Evolutionary conservation across 2,113 vertebrate species (phyloP), one percentile per base, ranked within the genome.

Genomic region (Butorides virescens): DNA sequence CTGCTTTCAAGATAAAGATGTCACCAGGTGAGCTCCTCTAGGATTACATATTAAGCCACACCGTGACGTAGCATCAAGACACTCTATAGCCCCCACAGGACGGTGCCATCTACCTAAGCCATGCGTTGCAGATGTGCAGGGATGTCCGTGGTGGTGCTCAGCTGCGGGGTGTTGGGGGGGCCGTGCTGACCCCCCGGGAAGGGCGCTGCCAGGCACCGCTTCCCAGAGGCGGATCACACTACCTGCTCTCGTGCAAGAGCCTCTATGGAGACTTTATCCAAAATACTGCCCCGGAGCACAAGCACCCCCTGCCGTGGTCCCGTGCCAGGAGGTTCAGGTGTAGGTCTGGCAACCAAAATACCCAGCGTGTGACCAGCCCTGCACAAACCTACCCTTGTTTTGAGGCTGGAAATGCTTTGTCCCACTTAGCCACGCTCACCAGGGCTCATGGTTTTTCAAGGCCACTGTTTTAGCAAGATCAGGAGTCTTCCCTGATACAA

Each of bases 11-110:
- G 92, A 90, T 85, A 85, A 61, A 93, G 88, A 58, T 82, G 71
- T 88, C 71, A 88, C 66, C 90, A 93, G 90, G 92, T 95, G 91
- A 93, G 84, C 76, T 89, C 39, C 56, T 92, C 83, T 30, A 67
- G 76, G 52, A 46, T 85, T 52, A 65, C 52, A 13, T 37, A 71
- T 81, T 81, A 71, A 84, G 70, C 53, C 58, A 61, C 20, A 11
- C 39, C 23, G 22, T 32, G 68, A 56, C 0, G 0, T 17, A 56
- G 47, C 70, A 49, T 2, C 30, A 21, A 15, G 49, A 25, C 27
- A 6, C 47, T 15, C 6, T 1, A 3, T 10, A 61, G 92, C 49
- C 59, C 47, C 46, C 25, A 2, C 0, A 3, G 62, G 49, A 23
- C 3, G 2, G 34, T 36, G 56, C 29, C 2, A 1, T 22, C n/a